A percentile compares a stretch with the other conserved stretches of the same genome.
Evolutionary conservation across 2,888 invertebrate genomes (phyloP).

Genomic region (Polydrusus tereticollis): DNA sequence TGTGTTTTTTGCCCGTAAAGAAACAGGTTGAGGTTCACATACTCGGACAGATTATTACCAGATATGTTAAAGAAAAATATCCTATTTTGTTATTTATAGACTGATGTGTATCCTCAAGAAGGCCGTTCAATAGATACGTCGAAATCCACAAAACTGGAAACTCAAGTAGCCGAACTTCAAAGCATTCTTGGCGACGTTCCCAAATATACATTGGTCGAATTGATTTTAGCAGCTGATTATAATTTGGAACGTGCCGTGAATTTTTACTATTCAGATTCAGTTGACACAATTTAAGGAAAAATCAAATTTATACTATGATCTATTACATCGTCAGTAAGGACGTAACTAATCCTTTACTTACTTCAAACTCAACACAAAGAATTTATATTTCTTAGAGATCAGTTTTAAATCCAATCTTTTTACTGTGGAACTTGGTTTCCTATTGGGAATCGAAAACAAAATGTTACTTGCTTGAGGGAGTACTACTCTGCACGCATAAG

Average conservation of each 20-base stretch:
- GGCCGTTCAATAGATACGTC: neutral
- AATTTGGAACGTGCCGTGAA: slow-evolving; percentile 73
- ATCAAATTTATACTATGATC: neutral
- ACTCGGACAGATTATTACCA: neutral
- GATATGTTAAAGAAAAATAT: neutral
- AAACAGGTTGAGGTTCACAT: too few relatives aligned
- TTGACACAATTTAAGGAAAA: neutral
- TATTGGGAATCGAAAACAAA: too few relatives aligned
- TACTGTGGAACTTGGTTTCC: too few relatives aligned
- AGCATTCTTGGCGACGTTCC: slow-evolving; percentile 71
- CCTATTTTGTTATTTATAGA: neutral
- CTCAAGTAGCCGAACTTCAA: slow-evolving; percentile 68
- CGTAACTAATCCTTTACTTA: neutral
- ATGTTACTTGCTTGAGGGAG: too few relatives aligned
- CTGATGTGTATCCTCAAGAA: neutral
- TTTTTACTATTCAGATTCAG: slow-evolving; percentile 66
- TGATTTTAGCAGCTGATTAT: slow-evolving; percentile 72
- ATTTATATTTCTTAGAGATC: too few relatives aligned
- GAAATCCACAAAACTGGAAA: slow-evolving; percentile 10
- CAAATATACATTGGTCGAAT: slow-evolving; percentile 68
- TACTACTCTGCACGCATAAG: too few relatives aligned
- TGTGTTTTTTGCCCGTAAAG: too few relatives aligned
- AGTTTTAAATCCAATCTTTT: too few relatives aligned
- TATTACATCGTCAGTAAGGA: neutral
- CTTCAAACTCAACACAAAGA: neutral